A percentile compares a stretch with the other conserved stretches of the same genome.
phyloP scores from a whole-genome alignment of 64 coral and sea anemone genomes.

The Pachyseris speciosa region DNA sequence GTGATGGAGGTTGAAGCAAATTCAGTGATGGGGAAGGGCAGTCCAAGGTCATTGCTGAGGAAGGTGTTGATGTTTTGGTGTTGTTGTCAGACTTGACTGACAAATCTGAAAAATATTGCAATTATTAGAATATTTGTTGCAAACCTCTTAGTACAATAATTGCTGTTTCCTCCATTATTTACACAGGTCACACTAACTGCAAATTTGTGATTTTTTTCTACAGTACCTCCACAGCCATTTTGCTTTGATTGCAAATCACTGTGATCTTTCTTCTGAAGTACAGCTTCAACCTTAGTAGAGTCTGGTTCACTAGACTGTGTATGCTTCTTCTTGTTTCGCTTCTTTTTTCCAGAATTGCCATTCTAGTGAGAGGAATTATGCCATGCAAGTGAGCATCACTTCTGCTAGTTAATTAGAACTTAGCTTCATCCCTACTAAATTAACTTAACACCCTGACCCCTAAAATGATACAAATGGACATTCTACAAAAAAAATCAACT shows the following conservation, averaged over 20 bases:
- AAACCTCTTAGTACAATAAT: too few species aligned
- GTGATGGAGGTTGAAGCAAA: constrained; percentile 16
- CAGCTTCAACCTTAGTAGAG: not conserved
- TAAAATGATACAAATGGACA: too few species aligned
- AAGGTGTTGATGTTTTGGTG: not conserved
- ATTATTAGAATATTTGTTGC: too few species aligned
- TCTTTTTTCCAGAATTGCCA: constrained; percentile 75
- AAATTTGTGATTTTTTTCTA: too few species aligned
- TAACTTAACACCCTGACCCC: too few species aligned
- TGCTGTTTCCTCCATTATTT: too few species aligned
- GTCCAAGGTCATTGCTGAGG: not conserved
- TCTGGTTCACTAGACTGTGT: not conserved
- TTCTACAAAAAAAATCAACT: too few species aligned
- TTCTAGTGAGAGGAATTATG: constrained; percentile 33
- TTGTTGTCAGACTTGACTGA: not conserved
- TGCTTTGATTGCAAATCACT: not conserved
- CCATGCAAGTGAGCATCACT: too few species aligned
- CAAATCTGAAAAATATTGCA: not conserved
- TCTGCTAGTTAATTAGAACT: too few species aligned
- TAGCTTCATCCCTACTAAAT: too few species aligned
- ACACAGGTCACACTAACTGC: too few species aligned
- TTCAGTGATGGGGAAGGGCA: not conserved
- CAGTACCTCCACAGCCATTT: not conserved
- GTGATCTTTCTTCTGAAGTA: not conserved
- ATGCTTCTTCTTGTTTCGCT: constrained; percentile 81